Evolutionary conservation across 2,113 vertebrate species (phyloP).

Genomic region (Cricetomys ansorgei): DNA sequence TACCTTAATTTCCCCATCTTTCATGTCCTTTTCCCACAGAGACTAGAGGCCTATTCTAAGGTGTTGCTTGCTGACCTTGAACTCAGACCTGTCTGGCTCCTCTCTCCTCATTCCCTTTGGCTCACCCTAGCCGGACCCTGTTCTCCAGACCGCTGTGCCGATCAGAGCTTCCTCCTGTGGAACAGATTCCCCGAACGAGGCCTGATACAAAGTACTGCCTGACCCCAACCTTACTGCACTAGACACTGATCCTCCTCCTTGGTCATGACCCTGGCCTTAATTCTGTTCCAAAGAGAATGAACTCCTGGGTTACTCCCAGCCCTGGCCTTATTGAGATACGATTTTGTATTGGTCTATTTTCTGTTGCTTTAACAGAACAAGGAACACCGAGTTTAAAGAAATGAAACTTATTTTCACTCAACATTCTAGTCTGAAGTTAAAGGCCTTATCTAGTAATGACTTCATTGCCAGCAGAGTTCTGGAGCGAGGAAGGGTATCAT

Average conservation of each 20-base stretch:
- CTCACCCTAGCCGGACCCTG: neutral
- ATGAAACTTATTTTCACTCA: neutral
- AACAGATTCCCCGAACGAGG: neutral
- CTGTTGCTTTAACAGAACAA: neutral
- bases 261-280: neutral
- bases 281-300: neutral
- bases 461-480: neutral
- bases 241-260: neutral
- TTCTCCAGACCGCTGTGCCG: neutral
- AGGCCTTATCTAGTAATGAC: neutral
- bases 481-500: neutral
- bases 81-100: neutral
- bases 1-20: neutral
- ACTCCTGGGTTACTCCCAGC: neutral
- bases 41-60: neutral
- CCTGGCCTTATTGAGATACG: neutral
- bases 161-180: neutral
- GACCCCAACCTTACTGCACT: neutral
- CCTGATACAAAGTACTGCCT: neutral
- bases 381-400: neutral
- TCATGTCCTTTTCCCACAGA: neutral
- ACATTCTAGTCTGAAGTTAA: neutral
- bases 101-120: neutral
- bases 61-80: neutral
- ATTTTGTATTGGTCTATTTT: neutral